Evolutionary conservation across 2,888 invertebrate species (phyloP), one percentile per base, ranked within the genome.

Genomic region (Tridacna crocea): DNA sequence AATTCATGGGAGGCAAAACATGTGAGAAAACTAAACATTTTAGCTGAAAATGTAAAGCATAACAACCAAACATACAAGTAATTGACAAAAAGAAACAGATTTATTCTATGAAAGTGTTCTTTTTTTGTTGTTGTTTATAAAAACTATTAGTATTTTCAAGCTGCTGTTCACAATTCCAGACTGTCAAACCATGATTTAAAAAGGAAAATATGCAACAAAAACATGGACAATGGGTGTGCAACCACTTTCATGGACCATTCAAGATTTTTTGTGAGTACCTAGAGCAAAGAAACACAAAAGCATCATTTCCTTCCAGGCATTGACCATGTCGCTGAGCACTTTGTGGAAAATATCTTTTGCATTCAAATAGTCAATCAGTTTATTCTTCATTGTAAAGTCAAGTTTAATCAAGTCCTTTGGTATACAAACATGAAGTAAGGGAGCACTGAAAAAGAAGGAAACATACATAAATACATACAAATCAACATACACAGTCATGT

Each of bases 261-360:
- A 36, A 77, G 24, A 26, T 36, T n/a, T 48, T 17, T 58, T 48
- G 26, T 63, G 22, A 74, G 95, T 96, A 98, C 98, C 96, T 92
- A 98, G 96, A 80, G 98, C 96, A 82, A 98, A 95, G 81, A 97
- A 96, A 72, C 97, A 96, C 90, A 98, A 96, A 46, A 96, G 96
- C 72, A 97, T 95, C 95, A 99, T 97, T 94, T 97, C 96, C 92
- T 96, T 96, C 98, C 98, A 98, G 47, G 97, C 97, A 82, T 96
- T 96, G 92, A 98, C 98, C 10, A 99, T 95, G 95, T 99, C 98
- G 72, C 97, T 96, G 27, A 98, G 95, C 93, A 98, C 96, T 95
- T 98, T 97, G 94, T 98, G 97, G 89, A 98, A 96, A 46, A 97
- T 96, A 93, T 98, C 98, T 96, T 98, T 97, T 90, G 97, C 97